Evolutionary conservation across 37 sponge, comb jelly and placozoan species (phyloP).

Genomic region (Hexactinellida sp.): DNA sequence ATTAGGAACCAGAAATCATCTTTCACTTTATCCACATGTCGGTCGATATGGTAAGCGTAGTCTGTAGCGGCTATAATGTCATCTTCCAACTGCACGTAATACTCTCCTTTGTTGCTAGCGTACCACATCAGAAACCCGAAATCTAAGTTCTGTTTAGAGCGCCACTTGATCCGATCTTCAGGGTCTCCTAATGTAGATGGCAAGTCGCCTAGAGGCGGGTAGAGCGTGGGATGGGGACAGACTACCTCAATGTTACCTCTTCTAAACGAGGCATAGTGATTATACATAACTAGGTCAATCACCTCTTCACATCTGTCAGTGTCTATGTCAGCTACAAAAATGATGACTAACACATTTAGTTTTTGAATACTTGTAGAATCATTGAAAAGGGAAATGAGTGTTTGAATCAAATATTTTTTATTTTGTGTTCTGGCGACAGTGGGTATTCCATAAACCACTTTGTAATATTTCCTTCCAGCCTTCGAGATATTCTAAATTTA

Average conservation of each 20-base stretch:
- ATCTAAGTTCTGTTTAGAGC: slow-evolving; percentile 23
- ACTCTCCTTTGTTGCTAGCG: neutral
- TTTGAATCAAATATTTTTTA: neutral
- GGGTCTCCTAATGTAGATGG: neutral
- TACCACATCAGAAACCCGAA: slow-evolving; percentile 12
- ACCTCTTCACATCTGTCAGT: neutral
- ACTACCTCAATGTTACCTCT: slow-evolving; percentile 15
- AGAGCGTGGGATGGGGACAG: slow-evolving; percentile 13
- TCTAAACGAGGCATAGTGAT: neutral
- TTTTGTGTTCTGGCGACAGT: neutral
- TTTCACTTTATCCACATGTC: slow-evolving; percentile 14
- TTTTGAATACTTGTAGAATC: neutral
- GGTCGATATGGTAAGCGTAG: neutral
- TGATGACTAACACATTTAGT: slow-evolving; percentile 3
- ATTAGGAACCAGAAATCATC: neutral
- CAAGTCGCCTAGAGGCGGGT: slow-evolving; percentile 1
- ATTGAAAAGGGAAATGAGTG: neutral
- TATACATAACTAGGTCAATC: neutral
- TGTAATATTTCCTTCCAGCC: neutral
- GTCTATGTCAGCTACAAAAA: slow-evolving; percentile 25
- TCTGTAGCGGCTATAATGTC: slow-evolving; percentile 17
- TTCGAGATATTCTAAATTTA: neutral
- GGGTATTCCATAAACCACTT: neutral
- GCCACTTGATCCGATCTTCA: slow-evolving; percentile 16
- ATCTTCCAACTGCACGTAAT: slow-evolving; percentile 24